A percentile compares a stretch with the other conserved stretches of the same genome.
phyloP scores from a whole-genome alignment of 2,888 invertebrate species.

The Liodrosophila aerea region DNA sequence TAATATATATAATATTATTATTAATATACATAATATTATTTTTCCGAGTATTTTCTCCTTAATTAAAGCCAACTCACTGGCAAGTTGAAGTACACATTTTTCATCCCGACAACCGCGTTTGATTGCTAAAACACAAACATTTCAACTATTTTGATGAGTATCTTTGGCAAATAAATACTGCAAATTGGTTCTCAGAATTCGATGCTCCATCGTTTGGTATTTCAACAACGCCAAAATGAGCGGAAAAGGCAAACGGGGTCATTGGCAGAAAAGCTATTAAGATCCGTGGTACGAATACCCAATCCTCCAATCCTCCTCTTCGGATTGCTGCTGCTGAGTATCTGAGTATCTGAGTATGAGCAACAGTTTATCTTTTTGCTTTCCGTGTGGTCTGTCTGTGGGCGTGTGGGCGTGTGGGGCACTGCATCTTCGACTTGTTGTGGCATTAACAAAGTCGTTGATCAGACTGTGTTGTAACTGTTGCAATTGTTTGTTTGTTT shows the following conservation, averaged over 20 bases:
- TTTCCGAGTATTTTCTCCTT: too few relatives aligned
- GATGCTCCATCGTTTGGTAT: constrained; percentile 1
- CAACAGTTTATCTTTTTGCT: constrained; percentile 49
- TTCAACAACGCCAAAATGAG: constrained; percentile 18
- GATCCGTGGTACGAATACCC: background rate
- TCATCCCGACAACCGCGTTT: background rate
- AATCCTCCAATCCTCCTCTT: background rate
- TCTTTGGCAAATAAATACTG: background rate
- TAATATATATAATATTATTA: too few relatives aligned
- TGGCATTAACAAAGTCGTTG: constrained; percentile 71
- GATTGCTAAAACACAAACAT: background rate
- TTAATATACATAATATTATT: too few relatives aligned
- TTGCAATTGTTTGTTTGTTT: constrained; percentile 9
- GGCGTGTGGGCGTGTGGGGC: constrained; percentile 28
- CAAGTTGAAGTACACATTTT: too few relatives aligned
- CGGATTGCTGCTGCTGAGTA: constrained; percentile 29
- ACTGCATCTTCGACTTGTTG: constrained; percentile 53
- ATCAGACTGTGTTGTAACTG: constrained; percentile 38
- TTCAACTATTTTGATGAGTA: constrained; percentile 2
- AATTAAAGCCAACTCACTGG: too few relatives aligned
- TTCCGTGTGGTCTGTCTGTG: constrained; percentile 6
- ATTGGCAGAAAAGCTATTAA: constrained; percentile 21
- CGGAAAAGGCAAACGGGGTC: constrained; percentile 6
- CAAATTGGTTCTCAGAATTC: constrained; percentile 6
- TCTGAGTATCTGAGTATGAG: constrained; percentile 40